A percentile compares a stretch with the other conserved stretches of the same genome.
Conservation (phyloP, 2,113 vertebrate species). For the Aviceda subcristata region DNA sequence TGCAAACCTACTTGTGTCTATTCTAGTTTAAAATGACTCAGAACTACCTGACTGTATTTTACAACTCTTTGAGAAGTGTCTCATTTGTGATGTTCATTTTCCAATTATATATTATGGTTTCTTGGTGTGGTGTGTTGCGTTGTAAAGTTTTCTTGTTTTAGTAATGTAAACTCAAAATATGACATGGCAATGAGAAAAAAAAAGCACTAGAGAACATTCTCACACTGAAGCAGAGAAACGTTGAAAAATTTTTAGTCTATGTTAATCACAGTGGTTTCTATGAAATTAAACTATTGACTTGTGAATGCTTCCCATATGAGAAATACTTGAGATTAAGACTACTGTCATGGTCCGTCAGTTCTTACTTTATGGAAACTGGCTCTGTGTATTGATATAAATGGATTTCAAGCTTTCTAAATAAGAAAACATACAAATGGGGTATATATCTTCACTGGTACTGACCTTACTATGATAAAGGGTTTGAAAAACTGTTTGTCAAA, state of each 20-base stretch:
- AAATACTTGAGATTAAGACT: background rate
- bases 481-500: background rate
- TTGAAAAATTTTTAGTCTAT: background rate
- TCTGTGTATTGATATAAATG: background rate
- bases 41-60: background rate
- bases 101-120: background rate
- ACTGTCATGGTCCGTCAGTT: background rate
- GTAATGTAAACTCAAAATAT: background rate
- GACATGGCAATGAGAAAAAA: background rate
- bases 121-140: background rate
- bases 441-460: background rate
- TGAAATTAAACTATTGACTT: background rate
- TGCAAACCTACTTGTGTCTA: background rate
- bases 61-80: background rate
- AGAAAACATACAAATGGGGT: background rate
- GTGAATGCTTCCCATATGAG: background rate
- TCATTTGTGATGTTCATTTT: background rate
- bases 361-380: background rate
- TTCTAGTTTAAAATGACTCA: background rate
- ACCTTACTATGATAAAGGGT: background rate
- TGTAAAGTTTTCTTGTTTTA: background rate
- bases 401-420: background rate
- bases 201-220: background rate
- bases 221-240: background rate
- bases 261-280: background rate